These are phyloP conservation scores for Planococcus citri DNA, from an alignment of 1,140 invertebrate species.

Conservation along the genomic window DNA sequence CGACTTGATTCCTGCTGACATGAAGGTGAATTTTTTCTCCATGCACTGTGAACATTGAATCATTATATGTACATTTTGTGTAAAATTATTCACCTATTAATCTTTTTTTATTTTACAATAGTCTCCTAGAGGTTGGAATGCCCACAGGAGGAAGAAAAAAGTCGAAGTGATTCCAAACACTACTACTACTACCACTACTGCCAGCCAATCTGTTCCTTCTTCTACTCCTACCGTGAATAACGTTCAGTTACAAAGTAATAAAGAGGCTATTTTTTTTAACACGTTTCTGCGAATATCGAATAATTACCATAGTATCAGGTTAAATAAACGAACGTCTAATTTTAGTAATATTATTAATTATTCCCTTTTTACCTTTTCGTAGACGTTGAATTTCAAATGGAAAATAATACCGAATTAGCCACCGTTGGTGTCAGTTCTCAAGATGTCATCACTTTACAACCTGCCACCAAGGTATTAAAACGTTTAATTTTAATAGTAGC, in stretches of 20 bases:
- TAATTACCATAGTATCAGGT: no score
- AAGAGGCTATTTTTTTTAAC: no score
- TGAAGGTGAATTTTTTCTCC: conserved; percentile 1
- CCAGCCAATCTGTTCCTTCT: no score
- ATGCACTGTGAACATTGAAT: no score
- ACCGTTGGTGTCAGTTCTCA: background rate
- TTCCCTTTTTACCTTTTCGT: background rate
- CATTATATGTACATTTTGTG: no score
- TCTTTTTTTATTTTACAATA: no score
- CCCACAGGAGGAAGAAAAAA: background rate
- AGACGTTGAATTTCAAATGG: background rate
- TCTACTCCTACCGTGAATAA: no score
- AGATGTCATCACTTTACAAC: background rate
- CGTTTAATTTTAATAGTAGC: no score
- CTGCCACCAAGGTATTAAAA: background rate
- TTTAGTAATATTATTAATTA: no score
- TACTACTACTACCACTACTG: background rate
- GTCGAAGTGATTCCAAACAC: background rate
- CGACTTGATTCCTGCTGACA: conserved; percentile 31
- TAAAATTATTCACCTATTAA: background rate
- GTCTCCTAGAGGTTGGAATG: conserved; percentile 5
- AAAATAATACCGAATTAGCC: background rate
- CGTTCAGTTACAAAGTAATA: no score
- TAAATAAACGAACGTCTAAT: no score
- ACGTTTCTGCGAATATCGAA: no score